A percentile compares a stretch with the other conserved stretches of the same genome.
Conservation (phyloP, 2,888 invertebrate species). For the Mesopsocus fuscifrons region DNA sequence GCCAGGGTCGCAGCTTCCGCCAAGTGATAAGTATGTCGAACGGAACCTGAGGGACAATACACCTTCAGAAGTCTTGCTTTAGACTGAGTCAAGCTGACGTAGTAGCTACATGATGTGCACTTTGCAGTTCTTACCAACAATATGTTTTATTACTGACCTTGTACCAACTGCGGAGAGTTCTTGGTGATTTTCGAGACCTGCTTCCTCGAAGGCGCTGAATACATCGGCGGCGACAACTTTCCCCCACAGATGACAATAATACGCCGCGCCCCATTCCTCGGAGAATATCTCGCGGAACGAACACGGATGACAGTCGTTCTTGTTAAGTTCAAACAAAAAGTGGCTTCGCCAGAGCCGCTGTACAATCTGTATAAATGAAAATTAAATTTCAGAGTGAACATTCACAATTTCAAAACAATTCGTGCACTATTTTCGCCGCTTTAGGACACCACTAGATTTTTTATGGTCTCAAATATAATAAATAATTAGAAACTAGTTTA, state of each 20-base stretch:
- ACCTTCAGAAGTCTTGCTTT: background rate
- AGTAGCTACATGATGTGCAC: background rate
- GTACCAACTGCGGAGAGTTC: constrained; percentile 18
- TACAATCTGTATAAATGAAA: constrained; percentile 37
- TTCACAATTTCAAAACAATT: no score
- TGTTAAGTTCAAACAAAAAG: constrained; percentile 52
- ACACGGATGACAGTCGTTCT: constrained; percentile 67
- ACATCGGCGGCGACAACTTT: constrained; percentile 79
- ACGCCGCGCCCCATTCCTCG: constrained; percentile 71
- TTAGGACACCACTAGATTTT: no score
- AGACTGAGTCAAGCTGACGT: constrained; percentile 6
- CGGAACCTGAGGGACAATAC: constrained; percentile 31
- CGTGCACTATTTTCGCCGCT: no score
- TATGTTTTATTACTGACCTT: constrained; percentile 16
- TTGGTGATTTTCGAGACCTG: constrained; percentile 22
- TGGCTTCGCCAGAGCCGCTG: constrained; percentile 63
- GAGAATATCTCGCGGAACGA: constrained; percentile 68
- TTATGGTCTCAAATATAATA: no score
- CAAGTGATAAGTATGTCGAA: constrained; percentile 63
- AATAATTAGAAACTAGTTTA: no score
- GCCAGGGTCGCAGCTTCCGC: constrained; percentile 61
- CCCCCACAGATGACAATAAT: constrained; percentile 58
- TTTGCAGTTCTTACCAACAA: background rate
- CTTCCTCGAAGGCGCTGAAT: constrained; percentile 67
- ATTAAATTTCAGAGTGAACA: background rate